Evolutionary conservation across 1,140 invertebrate genomes (phyloP).

Genomic region (Panagrolaimus sp.): DNA sequence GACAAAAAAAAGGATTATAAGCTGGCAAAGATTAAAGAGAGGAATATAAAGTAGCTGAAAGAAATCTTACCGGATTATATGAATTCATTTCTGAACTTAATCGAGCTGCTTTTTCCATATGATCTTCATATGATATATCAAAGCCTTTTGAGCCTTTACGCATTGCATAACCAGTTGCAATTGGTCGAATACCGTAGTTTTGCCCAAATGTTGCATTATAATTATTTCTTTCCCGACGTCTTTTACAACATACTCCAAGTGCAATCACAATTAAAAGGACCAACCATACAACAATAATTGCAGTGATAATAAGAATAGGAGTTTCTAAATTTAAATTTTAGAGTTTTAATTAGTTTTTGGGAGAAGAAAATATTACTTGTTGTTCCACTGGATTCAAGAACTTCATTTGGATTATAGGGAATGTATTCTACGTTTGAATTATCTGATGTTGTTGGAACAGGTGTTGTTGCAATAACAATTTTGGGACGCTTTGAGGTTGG

Average conservation of each 20-base stretch:
- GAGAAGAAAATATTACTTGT: slow-evolving; percentile 24
- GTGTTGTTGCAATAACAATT: slow-evolving; percentile 19
- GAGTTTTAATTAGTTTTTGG: not conserved
- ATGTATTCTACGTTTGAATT: slow-evolving; percentile 11
- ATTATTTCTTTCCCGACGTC: slow-evolving; percentile 44
- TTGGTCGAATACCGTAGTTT: slow-evolving; percentile 48
- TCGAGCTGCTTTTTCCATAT: slow-evolving; percentile 51
- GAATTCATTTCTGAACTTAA: slow-evolving; percentile 41
- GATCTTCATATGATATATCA: slow-evolving; percentile 51
- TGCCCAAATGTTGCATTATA: slow-evolving; percentile 53
- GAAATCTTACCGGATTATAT: slow-evolving; percentile 37
- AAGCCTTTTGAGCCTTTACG: slow-evolving; percentile 14
- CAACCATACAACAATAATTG: slow-evolving; percentile 54
- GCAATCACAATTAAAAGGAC: slow-evolving; percentile 48
- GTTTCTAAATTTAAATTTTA: slow-evolving; percentile 40
- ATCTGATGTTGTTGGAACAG: not conserved
- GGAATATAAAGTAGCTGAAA: slow-evolving; percentile 5
- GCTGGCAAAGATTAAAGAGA: slow-evolving; percentile 15
- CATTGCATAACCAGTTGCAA: slow-evolving; percentile 40
- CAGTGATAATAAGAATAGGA: slow-evolving; percentile 45
- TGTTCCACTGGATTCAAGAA: slow-evolving; percentile 23
- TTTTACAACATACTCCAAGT: slow-evolving; percentile 47
- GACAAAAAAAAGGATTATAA: slow-evolving; percentile 8
- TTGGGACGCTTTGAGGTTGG: slow-evolving; percentile 21
- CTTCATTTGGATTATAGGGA: slow-evolving; percentile 25